A percentile compares a stretch with the other conserved stretches of the same genome.
These are phyloP conservation scores for Bellardia bayeri DNA, from an alignment of 2,888 invertebrate genomes.

Conservation along the genomic window DNA sequence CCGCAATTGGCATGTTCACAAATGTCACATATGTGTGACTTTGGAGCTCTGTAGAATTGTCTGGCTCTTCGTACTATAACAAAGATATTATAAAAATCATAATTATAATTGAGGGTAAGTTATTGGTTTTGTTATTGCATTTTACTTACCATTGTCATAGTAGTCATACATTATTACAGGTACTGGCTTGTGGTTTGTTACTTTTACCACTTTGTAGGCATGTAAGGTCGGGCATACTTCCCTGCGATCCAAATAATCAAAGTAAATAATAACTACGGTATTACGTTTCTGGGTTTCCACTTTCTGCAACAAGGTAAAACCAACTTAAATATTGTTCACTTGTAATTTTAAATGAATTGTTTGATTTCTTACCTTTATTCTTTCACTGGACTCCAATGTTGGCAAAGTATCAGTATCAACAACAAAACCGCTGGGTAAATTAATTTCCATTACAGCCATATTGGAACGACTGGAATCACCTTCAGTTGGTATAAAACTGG, in stretches of 20 bases:
- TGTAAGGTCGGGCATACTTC: constrained; percentile 95
- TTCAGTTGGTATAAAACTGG: constrained; percentile 81
- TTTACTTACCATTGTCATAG: constrained; percentile 93
- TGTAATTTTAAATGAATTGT: background rate
- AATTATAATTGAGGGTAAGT: background rate
- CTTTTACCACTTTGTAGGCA: constrained; percentile 93
- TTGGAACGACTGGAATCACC: constrained; percentile 86
- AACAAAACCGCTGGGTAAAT: constrained; percentile 95
- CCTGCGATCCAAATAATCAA: constrained; percentile 88
- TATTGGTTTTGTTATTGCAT: background rate
- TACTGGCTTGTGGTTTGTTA: constrained; percentile 93
- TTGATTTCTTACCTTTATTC: constrained; percentile 79
- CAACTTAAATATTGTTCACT: background rate
- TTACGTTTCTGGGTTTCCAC: constrained; percentile 89
- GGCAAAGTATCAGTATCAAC: constrained; percentile 93
- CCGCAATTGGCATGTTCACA: constrained; percentile 88
- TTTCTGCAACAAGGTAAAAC: constrained; percentile 80
- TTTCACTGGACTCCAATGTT: constrained; percentile 86
- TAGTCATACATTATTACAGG: constrained; percentile 95
- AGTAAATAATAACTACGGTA: constrained; percentile 89
- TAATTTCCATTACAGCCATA: constrained; percentile 95
- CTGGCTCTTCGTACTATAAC: constrained; percentile 90
- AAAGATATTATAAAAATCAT: background rate
- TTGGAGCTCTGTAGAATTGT: constrained; percentile 90
- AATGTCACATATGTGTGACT: constrained; percentile 91